Conservation (phyloP, 2,797 vertebrate species). For the Pelodytes ibericus region DNA sequence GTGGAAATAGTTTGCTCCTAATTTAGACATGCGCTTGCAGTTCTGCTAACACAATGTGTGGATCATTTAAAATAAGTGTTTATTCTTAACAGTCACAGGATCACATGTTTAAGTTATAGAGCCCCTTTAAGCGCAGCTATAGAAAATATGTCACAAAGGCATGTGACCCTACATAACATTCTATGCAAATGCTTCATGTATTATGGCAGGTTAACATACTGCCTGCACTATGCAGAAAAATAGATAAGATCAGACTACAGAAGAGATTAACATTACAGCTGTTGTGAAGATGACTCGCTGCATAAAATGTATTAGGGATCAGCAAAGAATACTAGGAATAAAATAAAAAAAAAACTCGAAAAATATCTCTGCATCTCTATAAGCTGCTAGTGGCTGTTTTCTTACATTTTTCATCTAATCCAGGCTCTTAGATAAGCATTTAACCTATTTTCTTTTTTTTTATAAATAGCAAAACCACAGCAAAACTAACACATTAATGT, state of each 20-base stretch:
- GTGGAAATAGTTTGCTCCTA: too few species aligned
- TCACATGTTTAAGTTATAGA: too few species aligned
- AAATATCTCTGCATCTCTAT: slow-evolving; percentile 37
- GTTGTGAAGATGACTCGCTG: slow-evolving; percentile 36
- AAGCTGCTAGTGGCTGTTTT: slow-evolving; percentile 56
- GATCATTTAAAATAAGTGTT: too few species aligned
- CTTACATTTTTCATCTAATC: slow-evolving; percentile 55
- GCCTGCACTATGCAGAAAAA: slow-evolving; percentile 5
- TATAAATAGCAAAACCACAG: slow-evolving; percentile 34
- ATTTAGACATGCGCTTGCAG: too few species aligned
- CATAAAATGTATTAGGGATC: slow-evolving; percentile 53
- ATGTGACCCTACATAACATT: slow-evolving; percentile 1
- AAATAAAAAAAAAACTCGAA: slow-evolving; percentile 52
- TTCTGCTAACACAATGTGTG: too few species aligned
- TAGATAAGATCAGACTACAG: slow-evolving; percentile 48
- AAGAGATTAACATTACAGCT: slow-evolving; percentile 53
- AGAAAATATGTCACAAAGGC: slow-evolving; percentile 9
- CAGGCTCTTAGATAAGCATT: slow-evolving; percentile 57
- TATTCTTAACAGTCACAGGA: too few species aligned
- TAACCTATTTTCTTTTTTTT: slow-evolving; percentile 46
- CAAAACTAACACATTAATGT: slow-evolving; percentile 58
- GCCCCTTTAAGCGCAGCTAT: neutral
- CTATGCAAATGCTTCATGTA: neutral
- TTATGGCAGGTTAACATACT: slow-evolving; percentile 35
- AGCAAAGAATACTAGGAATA: slow-evolving; percentile 39